These are phyloP conservation scores for Hetaerina titia DNA, from an alignment of 2,888 invertebrate species.

Conservation along the genomic window DNA sequence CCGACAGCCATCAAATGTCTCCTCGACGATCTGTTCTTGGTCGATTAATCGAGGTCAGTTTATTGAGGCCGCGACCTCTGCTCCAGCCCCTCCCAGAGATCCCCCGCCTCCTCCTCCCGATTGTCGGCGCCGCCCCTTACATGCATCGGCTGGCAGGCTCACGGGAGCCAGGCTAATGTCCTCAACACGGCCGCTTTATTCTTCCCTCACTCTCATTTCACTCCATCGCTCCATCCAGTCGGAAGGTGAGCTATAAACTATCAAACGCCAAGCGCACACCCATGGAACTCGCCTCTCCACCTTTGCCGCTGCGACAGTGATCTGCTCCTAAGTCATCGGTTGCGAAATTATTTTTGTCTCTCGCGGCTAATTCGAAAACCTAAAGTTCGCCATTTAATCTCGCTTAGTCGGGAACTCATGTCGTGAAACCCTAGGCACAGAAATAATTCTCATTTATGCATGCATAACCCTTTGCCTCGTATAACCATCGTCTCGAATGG, in stretches of 20 bases:
- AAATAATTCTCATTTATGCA: no score
- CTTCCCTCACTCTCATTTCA: background rate
- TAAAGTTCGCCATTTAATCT: no score
- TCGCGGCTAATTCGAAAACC: no score
- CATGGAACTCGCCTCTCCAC: no score
- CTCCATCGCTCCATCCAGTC: background rate
- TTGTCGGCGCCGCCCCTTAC: constrained; percentile 7
- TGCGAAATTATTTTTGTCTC: background rate
- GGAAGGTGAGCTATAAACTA: background rate
- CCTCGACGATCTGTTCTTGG: background rate
- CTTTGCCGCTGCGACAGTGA: background rate
- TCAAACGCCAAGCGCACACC: background rate
- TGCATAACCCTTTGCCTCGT: no score
- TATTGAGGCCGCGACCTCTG: constrained; percentile 56
- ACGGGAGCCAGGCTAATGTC: background rate
- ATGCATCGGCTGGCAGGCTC: background rate
- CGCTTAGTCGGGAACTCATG: no score
- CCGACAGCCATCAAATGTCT: background rate
- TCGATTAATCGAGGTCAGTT: constrained; percentile 62
- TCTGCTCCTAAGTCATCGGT: background rate
- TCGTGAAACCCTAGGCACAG: no score
- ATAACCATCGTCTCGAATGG: no score
- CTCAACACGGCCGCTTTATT: background rate
- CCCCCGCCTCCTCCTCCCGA: background rate
- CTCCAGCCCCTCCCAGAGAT: background rate